phyloP scores from a whole-genome alignment of 2,113 vertebrate species.

The Ptyas mucosa region DNA sequence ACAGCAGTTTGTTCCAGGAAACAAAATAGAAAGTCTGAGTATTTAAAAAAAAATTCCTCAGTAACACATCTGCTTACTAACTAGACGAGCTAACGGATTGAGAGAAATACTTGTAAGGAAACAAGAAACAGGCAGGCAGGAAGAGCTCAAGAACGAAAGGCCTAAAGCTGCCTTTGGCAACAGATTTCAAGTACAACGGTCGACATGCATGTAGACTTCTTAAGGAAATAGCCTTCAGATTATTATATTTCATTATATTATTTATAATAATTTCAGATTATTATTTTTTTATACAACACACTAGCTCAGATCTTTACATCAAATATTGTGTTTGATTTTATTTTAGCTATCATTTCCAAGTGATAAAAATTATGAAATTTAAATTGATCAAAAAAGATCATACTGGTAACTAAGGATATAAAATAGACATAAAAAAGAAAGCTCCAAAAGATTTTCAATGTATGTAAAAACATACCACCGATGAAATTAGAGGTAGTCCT shows the following conservation, averaged over 20 bases:
- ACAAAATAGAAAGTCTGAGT: background rate
- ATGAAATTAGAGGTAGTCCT: too few species aligned
- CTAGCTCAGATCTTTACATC: background rate
- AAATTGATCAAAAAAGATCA: too few species aligned
- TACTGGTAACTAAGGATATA: too few species aligned
- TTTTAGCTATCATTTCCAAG: too few species aligned
- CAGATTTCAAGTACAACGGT: background rate
- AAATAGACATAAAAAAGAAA: too few species aligned
- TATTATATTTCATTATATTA: too few species aligned
- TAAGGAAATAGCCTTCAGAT: background rate
- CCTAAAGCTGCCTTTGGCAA: background rate
- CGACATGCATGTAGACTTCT: rapidly evolving
- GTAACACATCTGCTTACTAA: background rate
- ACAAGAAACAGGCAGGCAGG: background rate
- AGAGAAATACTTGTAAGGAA: constrained; percentile 3
- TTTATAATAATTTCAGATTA: too few species aligned
- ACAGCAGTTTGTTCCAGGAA: background rate
- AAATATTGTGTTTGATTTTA: background rate
- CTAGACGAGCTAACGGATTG: background rate
- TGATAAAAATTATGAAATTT: too few species aligned
- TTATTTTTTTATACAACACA: background rate
- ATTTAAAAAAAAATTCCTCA: background rate
- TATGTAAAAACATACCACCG: too few species aligned
- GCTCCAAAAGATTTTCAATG: too few species aligned
- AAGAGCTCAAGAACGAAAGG: background rate